Percentiles rank a stretch among this genome's conserved stretches.
phyloP scores from a whole-genome alignment of 2,797 vertebrate species.

The Heteromormyrus szaboi region DNA sequence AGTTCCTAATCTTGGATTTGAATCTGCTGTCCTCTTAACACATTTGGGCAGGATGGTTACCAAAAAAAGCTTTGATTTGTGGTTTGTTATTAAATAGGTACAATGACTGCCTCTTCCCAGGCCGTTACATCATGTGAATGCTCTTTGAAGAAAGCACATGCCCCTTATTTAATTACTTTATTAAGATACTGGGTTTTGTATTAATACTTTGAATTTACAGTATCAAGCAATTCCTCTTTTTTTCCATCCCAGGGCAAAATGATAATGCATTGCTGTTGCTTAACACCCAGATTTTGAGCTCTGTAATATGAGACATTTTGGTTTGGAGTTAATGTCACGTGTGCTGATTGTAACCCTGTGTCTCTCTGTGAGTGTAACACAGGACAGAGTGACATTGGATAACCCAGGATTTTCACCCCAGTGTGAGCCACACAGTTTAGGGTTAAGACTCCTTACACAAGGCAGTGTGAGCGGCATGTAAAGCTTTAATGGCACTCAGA shows the following conservation, averaged over 20 bases:
- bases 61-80: not conserved
- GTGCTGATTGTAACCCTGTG: not conserved
- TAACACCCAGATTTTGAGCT: not conserved
- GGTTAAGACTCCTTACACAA: not conserved
- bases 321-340: not conserved
- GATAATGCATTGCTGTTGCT: not conserved
- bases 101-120: not conserved
- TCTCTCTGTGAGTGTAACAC: not conserved
- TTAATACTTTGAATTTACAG: not conserved
- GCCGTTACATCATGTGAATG: not conserved
- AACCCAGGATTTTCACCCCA: not conserved
- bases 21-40: not conserved
- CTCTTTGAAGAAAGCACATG: not conserved
- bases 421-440: not conserved
- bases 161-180: not conserved
- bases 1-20: not conserved
- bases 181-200: not conserved
- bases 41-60: not conserved
- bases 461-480: not conserved
- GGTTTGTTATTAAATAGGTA: not conserved
- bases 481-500: not conserved
- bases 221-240: not conserved
- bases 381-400: not conserved
- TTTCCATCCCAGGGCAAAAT: not conserved
- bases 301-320: not conserved